These are phyloP conservation scores for Sternotherus odoratus DNA, from an alignment of 2,797 vertebrate species.

Conservation along the genomic window DNA sequence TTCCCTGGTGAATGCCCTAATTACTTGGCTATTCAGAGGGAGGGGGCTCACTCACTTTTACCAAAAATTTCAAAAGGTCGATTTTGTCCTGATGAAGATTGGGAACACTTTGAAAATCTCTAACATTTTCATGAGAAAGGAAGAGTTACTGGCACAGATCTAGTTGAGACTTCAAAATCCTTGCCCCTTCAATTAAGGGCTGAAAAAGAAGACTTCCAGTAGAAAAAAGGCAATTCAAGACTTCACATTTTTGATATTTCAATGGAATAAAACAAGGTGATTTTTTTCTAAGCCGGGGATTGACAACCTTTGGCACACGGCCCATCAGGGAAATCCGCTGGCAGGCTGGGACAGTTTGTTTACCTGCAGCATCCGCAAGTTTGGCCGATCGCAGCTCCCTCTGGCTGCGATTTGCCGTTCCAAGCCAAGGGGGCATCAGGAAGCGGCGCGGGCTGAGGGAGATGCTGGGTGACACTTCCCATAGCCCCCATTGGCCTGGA, in stretches of 20 bases:
- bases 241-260: not conserved
- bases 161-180: not conserved
- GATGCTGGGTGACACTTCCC: no score
- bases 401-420: no score
- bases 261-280: not conserved
- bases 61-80: not conserved
- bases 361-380: no score
- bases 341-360: no score
- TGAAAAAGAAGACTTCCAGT: not conserved
- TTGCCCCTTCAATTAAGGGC: not conserved
- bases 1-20: no score
- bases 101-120: not conserved
- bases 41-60: not conserved
- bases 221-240: not conserved
- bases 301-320: no score
- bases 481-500: no score
- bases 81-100: not conserved
- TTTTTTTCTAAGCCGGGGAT: not conserved
- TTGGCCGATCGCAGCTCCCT: no score
- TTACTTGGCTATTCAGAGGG: not conserved
- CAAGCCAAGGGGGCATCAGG: no score
- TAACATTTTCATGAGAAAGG: not conserved
- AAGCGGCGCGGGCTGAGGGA: no score
- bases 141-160: not conserved
- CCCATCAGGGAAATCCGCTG: no score